phyloP scores from a whole-genome alignment of 2,113 vertebrate genomes.

The Nothoprocta perdicaria region DNA sequence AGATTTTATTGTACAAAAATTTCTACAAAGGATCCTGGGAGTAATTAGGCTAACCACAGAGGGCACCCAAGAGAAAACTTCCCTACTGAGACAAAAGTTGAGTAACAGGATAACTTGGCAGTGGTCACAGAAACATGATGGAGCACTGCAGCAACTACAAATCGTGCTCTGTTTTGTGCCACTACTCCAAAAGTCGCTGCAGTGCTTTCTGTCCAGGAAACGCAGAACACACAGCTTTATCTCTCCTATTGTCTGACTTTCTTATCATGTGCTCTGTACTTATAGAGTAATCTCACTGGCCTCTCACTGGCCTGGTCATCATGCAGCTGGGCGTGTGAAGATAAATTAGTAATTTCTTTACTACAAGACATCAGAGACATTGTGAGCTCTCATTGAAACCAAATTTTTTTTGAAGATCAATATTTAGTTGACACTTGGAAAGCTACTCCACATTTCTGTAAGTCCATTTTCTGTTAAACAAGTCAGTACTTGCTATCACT shows the following conservation, averaged over 20 bases:
- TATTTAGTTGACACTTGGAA: background rate
- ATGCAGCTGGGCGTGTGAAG: background rate
- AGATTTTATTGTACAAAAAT: background rate
- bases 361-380: background rate
- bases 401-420: background rate
- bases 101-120: background rate
- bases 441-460: background rate
- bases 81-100: background rate
- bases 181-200: background rate
- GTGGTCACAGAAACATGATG: background rate
- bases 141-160: background rate
- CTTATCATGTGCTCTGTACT: rapidly evolving
- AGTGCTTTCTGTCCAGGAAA: background rate
- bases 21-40: background rate
- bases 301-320: background rate
- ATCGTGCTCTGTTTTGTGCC: background rate
- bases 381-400: background rate
- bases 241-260: background rate
- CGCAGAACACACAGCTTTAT: background rate
- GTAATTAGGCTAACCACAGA: background rate
- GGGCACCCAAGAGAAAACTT: background rate
- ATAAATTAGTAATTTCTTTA: background rate
- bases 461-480: background rate
- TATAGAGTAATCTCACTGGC: background rate
- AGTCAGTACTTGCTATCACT: background rate